phyloP scores from a whole-genome alignment of 2,888 invertebrate genomes.

The Acanthoscelides obtectus region DNA sequence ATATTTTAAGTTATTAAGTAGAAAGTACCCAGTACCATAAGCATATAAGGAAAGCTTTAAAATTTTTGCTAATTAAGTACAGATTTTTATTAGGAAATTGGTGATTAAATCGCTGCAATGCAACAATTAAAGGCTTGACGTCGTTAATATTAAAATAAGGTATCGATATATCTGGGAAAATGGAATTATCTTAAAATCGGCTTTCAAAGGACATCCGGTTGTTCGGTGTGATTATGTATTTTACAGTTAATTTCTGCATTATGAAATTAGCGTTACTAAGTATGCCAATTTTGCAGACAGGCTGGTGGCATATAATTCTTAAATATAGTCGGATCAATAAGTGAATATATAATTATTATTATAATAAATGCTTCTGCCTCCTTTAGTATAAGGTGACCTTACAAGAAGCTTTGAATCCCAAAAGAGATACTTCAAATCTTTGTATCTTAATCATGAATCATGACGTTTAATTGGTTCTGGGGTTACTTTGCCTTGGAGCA shows the following conservation, averaged over 20 bases:
- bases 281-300: background rate
- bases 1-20: background rate
- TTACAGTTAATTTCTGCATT: background rate
- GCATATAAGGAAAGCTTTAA: background rate
- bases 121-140: background rate
- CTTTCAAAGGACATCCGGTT: background rate
- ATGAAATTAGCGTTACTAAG: background rate
- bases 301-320: background rate
- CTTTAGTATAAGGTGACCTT: too few relatives aligned
- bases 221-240: background rate
- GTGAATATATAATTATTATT: too few relatives aligned
- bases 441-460: too few relatives aligned
- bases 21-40: background rate
- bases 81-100: background rate
- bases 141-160: background rate
- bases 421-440: too few relatives aligned
- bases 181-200: background rate
- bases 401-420: too few relatives aligned
- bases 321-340: background rate
- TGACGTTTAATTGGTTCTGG: too few relatives aligned
- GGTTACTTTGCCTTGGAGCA: too few relatives aligned
- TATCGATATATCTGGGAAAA: background rate
- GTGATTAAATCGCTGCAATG: background rate
- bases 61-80: background rate
- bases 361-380: too few relatives aligned